Evolutionary conservation across 2,888 invertebrate genomes (phyloP), one percentile per base, ranked within the genome.

Genomic region (Trilocha varians): DNA sequence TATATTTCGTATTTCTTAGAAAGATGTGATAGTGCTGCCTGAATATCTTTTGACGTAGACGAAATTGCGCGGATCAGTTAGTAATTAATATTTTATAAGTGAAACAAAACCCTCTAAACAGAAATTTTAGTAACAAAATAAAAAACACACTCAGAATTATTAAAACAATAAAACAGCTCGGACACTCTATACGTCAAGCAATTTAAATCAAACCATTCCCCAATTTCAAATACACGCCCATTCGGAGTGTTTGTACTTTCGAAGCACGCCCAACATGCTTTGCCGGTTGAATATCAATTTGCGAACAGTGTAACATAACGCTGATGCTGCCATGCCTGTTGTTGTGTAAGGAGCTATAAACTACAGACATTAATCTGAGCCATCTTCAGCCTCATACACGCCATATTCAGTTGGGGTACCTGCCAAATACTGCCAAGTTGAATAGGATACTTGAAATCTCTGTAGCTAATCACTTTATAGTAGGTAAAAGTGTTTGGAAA

Each of bases 241-340:
- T 65, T 55, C 58, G 47, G 49, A 49, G 53, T 58, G 62, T 62
- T 70, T 69, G 65, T 60, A 60, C 66, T 66, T 43, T 58, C 65
- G 49, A 56, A 57, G 61, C 70, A 70, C 66, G 68, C 53, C 47
- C 55, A 45, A 39, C 42, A 40, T 49, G 50, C 50, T 55, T 44
- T 62, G 70, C 64, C 55, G 43, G 57, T 57, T 64, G 73, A 74
- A 74, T 75, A 70, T 66, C 68, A 75, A 75, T 70, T 71, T 65
- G 62, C 52, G 50, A 62, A 59, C 58, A 53, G 38, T 54, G 45
- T 51, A 44, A 52, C 42, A 47, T 40, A 40, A 50, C 47, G 47
- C 43, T 35, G 34, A 38, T 38, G 46, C 34, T 44, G 51, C 45
- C 49, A 46, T 38, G 37, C 33, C 16, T 40, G 34, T 50, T 49